Evolutionary conservation across 2,888 invertebrate species (phyloP), one percentile per base, ranked within the genome.

Genomic region (Lacanobia wlatinum): DNA sequence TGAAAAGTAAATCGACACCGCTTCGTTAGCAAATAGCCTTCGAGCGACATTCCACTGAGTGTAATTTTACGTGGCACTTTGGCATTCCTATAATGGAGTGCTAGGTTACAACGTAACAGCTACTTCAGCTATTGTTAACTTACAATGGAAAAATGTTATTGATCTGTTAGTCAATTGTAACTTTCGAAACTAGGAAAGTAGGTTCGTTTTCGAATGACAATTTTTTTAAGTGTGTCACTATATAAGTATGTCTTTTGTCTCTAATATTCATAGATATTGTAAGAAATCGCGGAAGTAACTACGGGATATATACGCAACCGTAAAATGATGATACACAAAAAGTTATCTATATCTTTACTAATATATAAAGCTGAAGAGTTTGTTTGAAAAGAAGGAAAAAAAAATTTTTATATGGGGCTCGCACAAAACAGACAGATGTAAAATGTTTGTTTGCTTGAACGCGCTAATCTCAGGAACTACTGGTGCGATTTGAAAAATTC

Each of bases 1-100:
- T 52, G 53, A 62, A 60, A 7, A 48, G 80, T 60, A 64, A 84
- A 61, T 43, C 58, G 61, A 74, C 69, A 80, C 81, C 23, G 38
- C 23, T 60, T 40, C 23, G 40, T 58, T 28, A 64, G 28, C 34
- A 6, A 23, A 48, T 52, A 58, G 46, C 21, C 28, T 50, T 65
- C 80, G 68, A 18, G 55, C 62, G 65, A 60, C 61, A 68, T 55
- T 28, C 55, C 38, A 21, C 40, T 38, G 4, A 34, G 18, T 43
- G 50, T 50, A 28, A 52, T 23, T 53, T 16, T 63, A 55, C 34
- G 18, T 65, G 18, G 12, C 53, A 78, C 65, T 48, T 59, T n/a
- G 38, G 62, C 43, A 50, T 62, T 62, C 38, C 43, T 56, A 60
- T 38, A 21, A 58, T 34, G 58, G 14, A 48, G 23, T 50, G 58